A percentile compares a stretch with the other conserved stretches of the same genome.
These are phyloP conservation scores for Catharus bicknelli DNA, from an alignment of 2,113 vertebrate species.

Conservation along the genomic window DNA sequence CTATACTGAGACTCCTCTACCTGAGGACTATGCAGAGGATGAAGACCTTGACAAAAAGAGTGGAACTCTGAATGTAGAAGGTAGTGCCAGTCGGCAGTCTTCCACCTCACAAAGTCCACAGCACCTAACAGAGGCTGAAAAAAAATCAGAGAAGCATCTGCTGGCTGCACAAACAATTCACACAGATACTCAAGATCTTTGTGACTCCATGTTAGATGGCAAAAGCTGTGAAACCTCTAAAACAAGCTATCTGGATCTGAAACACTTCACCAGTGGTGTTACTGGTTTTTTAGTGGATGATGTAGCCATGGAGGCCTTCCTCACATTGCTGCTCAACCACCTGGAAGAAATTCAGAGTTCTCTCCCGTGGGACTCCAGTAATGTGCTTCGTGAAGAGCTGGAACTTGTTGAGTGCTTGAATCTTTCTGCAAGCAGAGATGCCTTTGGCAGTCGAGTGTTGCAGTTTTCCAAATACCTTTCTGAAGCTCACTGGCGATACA, in stretches of 20 bases:
- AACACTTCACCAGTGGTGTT: slow-evolving; percentile 77
- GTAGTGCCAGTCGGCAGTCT: neutral
- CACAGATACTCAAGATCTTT: neutral
- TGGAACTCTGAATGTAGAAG: neutral
- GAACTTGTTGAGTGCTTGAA: slow-evolving; percentile 77
- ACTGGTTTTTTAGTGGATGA: slow-evolving; percentile 87
- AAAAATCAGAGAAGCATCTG: slow-evolving; percentile 13
- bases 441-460: slow-evolving; percentile 78
- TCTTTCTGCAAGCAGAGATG: slow-evolving; percentile 78
- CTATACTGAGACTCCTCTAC: slow-evolving; percentile 40
- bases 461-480: slow-evolving; percentile 89
- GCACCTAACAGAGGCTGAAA: slow-evolving; percentile 10
- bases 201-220: neutral
- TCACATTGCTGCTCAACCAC: slow-evolving; percentile 84
- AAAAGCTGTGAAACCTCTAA: slow-evolving; percentile 10
- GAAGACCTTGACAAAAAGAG: slow-evolving; percentile 62
- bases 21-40: slow-evolving; percentile 73
- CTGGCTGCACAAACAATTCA: neutral
- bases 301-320: slow-evolving; percentile 81
- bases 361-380: slow-evolving; percentile 69
- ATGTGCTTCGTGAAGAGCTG: slow-evolving; percentile 58
- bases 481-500: slow-evolving; percentile 94
- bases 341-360: slow-evolving; percentile 82
- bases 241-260: slow-evolving; percentile 75
- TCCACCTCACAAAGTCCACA: slow-evolving; percentile 63